These are phyloP conservation scores for Amphipoea oculea DNA, from an alignment of 2,888 invertebrate genomes.

Conservation along the genomic window DNA sequence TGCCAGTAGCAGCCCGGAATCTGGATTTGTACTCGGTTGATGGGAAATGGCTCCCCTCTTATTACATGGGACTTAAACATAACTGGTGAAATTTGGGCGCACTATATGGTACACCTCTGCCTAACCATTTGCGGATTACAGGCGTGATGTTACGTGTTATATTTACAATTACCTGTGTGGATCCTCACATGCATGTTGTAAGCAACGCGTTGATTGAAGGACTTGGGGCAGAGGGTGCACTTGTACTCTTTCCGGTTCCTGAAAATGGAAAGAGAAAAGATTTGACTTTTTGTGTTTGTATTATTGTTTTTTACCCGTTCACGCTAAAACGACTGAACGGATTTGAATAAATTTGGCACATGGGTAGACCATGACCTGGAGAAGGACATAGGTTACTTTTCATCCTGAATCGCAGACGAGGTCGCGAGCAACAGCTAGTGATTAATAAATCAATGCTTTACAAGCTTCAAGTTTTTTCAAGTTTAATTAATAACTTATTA, in stretches of 20 bases:
- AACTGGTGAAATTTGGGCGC: neutral
- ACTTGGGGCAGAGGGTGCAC: conserved; percentile 95
- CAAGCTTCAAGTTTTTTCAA: too few species aligned
- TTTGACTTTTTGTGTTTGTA: neutral
- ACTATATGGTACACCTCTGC: neutral
- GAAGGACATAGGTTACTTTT: neutral
- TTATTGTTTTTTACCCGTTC: neutral
- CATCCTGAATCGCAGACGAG: neutral
- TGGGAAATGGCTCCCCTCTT: neutral
- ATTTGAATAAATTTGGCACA: neutral
- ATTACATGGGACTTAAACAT: neutral
- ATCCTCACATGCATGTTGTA: conserved; percentile 97
- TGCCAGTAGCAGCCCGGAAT: neutral
- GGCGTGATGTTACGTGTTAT: neutral
- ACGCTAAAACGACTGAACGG: neutral
- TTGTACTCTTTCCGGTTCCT: conserved; percentile 95
- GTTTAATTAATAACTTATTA: neutral
- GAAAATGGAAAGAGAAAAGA: conserved; percentile 56
- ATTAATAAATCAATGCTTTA: neutral
- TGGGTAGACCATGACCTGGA: neutral
- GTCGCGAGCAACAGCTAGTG: too few species aligned
- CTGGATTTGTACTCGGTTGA: neutral
- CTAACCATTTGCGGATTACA: neutral
- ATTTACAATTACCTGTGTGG: conserved; percentile 91
- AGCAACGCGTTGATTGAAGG: conserved; percentile 96